A percentile compares a stretch with the other conserved stretches of the same genome.
Evolutionary conservation across 2,113 vertebrate genomes (phyloP).

Genomic region (Phrynosoma blainvillii): DNA sequence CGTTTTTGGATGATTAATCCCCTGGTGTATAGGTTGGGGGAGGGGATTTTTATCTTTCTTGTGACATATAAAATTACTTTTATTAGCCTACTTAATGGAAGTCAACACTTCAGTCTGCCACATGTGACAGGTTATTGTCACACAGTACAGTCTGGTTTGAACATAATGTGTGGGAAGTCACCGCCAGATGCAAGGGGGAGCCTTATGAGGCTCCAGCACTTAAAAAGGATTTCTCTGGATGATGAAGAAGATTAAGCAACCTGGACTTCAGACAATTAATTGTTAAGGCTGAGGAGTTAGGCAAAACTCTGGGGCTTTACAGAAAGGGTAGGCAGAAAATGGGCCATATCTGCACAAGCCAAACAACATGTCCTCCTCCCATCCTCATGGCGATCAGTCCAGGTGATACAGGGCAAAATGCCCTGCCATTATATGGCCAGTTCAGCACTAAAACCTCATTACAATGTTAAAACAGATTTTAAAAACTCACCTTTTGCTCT

Average conservation of each 20-base stretch:
- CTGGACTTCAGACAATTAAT: not conserved
- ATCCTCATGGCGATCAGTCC: no score
- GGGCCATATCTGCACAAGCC: no score
- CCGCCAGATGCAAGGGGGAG: not conserved
- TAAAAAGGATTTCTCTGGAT: not conserved
- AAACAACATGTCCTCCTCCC: not conserved
- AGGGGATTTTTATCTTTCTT: constrained; percentile 35
- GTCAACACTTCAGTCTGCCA: constrained; percentile 43
- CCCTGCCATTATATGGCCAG: no score
- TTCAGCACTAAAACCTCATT: no score
- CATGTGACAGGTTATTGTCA: not conserved
- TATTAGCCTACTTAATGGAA: constrained; percentile 40
- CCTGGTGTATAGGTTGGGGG: constrained; percentile 3
- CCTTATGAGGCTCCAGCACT: not conserved
- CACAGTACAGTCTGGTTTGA: constrained; percentile 9
- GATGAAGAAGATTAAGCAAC: not conserved
- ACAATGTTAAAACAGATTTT: no score
- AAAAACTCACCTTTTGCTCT: no score
- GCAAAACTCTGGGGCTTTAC: not conserved
- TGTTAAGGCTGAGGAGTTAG: not conserved
- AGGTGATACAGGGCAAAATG: no score
- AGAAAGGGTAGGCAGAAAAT: not conserved
- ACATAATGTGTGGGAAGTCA: constrained; percentile 34
- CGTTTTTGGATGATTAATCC: constrained; percentile 30
- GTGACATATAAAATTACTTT: constrained; percentile 41